Evolutionary conservation across 2,113 vertebrate genomes (phyloP).

Genomic region (Melanerpes aurifrons): DNA sequence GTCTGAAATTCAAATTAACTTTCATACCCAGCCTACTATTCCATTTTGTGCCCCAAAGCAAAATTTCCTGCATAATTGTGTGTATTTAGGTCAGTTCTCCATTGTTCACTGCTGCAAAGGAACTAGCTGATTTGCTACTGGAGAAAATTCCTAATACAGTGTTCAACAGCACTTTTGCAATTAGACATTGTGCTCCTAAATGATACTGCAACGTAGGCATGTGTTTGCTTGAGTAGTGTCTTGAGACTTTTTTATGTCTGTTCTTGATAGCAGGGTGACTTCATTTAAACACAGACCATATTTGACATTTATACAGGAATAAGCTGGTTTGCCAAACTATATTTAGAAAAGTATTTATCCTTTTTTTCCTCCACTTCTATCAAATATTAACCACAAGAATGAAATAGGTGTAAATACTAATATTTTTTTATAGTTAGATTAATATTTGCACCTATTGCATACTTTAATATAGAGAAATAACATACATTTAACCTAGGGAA

Average conservation of each 20-base stretch:
- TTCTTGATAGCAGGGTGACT: conserved; percentile 7
- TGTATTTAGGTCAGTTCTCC: conserved; percentile 69
- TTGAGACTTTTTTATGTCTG: conserved; percentile 5
- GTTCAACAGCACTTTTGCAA: conserved; percentile 58
- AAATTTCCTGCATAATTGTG: conserved; percentile 67
- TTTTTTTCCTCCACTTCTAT: background rate
- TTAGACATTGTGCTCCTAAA: conserved; percentile 50
- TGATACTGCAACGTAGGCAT: background rate
- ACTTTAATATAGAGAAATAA: background rate
- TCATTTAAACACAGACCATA: background rate
- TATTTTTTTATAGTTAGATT: background rate
- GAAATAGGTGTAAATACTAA: background rate
- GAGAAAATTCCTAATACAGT: conserved; percentile 52
- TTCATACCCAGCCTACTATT: conserved; percentile 46
- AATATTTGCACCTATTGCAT: too few species aligned
- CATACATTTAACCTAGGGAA: background rate
- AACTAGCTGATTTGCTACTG: conserved; percentile 41
- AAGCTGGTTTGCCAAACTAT: background rate
- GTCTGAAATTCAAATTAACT: conserved; percentile 71
- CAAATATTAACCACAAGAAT: background rate
- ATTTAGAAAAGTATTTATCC: background rate
- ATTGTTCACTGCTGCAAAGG: conserved; percentile 60
- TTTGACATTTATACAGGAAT: background rate
- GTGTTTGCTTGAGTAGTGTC: background rate
- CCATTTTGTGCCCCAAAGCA: conserved; percentile 61